Percentiles rank a stretch among this genome's conserved stretches.
phyloP scores from a whole-genome alignment of 2,888 invertebrate genomes.

The Gastrophysa polygoni region DNA sequence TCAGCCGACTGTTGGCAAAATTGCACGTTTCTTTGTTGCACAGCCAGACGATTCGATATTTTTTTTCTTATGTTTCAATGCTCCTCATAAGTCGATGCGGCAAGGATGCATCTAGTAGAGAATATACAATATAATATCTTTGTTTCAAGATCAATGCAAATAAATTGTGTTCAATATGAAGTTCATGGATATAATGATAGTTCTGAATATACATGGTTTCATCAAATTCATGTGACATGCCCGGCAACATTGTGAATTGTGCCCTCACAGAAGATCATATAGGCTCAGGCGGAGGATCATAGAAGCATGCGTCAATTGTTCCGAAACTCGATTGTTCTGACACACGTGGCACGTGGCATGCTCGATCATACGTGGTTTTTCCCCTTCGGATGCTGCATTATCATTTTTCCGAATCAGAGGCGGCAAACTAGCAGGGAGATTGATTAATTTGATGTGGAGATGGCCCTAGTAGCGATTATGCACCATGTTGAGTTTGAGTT shows the following conservation, averaged over 20 bases:
- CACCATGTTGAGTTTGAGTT: no score
- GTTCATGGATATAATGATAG: no score
- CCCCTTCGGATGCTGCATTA: constrained; percentile 18
- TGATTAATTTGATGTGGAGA: neutral
- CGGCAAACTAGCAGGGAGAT: constrained; percentile 13
- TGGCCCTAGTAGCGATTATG: neutral
- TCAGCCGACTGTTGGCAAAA: no score
- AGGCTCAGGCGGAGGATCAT: constrained; percentile 21
- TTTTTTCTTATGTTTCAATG: no score
- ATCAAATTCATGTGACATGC: neutral
- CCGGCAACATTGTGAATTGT: neutral
- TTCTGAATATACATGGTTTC: no score
- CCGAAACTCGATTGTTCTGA: constrained; percentile 17
- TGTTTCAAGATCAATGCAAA: no score
- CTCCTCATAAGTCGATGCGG: no score
- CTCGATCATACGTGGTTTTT: constrained; percentile 23
- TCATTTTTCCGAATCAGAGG: constrained; percentile 19
- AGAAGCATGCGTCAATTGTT: constrained; percentile 26
- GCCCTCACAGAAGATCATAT: constrained; percentile 23
- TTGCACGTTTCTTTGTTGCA: no score
- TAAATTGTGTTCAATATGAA: no score
- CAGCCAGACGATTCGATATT: no score
- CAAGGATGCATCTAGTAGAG: no score
- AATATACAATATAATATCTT: no score
- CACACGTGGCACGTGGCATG: constrained; percentile 25